Evolutionary conservation across 2,888 invertebrate species (phyloP), one percentile per base, ranked within the genome.

Genomic region (Belgica antarctica): DNA sequence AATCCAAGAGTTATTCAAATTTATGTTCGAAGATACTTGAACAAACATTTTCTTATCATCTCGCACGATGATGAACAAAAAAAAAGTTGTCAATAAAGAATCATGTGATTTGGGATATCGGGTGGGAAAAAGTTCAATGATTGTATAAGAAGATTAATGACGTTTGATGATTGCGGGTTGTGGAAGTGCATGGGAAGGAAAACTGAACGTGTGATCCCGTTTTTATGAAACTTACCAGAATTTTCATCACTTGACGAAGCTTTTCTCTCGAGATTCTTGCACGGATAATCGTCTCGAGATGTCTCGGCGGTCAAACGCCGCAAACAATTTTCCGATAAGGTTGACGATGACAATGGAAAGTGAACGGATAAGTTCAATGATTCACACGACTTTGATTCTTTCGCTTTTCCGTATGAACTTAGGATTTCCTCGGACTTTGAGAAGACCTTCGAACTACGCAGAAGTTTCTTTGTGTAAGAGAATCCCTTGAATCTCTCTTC

Each of bases 401-500:
- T n/a, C 28, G 59, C 70, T 34, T 25, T 61, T 8, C 61, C 70
- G 41, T 36, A 59, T 25, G 59, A 61, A 28, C 61, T 70, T 1
- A 70, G 19, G 59, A 70, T 70, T 41, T 70, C 70, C 25, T 70
- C 70, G 27, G 70, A 70, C 31, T 70, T 70, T 7, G 70, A 70
- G 41, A 70, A 70, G 36, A 70, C 25, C n/a, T 70, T 70, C 15
- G 70, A 70, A 46, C 46, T 61, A 15, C 68, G 46, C 19, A 72
- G 27, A 7, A 73, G 62, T 70, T 72, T 72, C 27, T 72, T 73
- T 4, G 72, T 72, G 47, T 62, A 71, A 15, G 71, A 63, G 27
- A 73, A 72, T 62, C 77, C 77, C 74, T 78, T 77, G 74, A 78
- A 79, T 74, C 79, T 77, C 73, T 80, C 78, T 75, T 83, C 83